These are phyloP conservation scores for Palloptera scutellata DNA, from an alignment of 2,888 invertebrate genomes.

Conservation along the genomic window DNA sequence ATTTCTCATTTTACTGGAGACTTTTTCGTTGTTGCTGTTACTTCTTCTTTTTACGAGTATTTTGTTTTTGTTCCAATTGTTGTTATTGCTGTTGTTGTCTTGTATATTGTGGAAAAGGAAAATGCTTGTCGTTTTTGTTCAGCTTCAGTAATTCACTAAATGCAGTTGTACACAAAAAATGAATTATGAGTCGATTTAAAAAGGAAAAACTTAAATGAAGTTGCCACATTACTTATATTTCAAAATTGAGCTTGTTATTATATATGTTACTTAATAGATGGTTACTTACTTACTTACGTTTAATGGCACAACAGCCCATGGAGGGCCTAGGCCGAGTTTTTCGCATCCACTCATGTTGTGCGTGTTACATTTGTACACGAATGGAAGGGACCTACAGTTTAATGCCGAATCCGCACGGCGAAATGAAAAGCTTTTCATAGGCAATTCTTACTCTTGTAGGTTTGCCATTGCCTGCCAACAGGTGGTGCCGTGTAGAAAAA, in stretches of 20 bases:
- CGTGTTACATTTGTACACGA: too few species aligned
- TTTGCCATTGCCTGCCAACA: too few species aligned
- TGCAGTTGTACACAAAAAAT: slow-evolving; percentile 38
- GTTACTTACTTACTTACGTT: too few species aligned
- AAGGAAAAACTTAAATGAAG: not conserved
- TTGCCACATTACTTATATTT: not conserved
- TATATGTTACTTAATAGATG: slow-evolving; percentile 47
- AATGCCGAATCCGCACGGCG: too few species aligned
- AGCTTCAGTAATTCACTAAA: slow-evolving; percentile 45
- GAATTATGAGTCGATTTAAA: slow-evolving; percentile 31
- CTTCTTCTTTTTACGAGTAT: slow-evolving; percentile 25
- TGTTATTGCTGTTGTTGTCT: not conserved
- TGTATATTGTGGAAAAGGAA: slow-evolving; percentile 37
- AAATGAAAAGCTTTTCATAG: too few species aligned
- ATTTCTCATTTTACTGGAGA: slow-evolving; percentile 11
- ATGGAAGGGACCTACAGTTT: too few species aligned
- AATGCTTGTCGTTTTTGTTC: slow-evolving; percentile 40
- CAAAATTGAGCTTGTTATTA: slow-evolving; percentile 24
- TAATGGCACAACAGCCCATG: too few species aligned
- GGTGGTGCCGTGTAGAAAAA: too few species aligned
- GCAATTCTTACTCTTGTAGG: too few species aligned
- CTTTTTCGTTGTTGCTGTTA: slow-evolving; percentile 14
- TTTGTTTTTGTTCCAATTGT: slow-evolving; percentile 24
- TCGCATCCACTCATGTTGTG: too few species aligned
- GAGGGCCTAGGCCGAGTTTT: too few species aligned